These are phyloP conservation scores for Stylophora pistillata DNA, from an alignment of 64 coral and sea anemone species.

Conservation along the genomic window DNA sequence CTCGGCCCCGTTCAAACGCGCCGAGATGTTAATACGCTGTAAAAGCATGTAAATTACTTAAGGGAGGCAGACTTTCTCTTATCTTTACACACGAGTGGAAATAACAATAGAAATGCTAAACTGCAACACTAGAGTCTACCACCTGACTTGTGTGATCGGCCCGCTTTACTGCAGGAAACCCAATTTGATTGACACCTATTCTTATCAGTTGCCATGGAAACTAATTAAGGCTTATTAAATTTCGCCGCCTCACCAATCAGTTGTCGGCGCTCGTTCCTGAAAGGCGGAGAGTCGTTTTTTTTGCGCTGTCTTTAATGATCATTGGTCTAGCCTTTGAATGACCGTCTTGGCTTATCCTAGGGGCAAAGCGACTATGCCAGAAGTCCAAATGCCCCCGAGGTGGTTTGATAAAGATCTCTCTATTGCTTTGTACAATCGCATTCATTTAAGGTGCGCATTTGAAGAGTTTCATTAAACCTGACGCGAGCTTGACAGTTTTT, in stretches of 20 bases:
- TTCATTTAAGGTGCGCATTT: constrained; percentile 31
- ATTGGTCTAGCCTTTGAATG: constrained; percentile 52
- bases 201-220: constrained; percentile 54
- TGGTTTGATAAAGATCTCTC: neutral
- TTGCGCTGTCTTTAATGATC: constrained; percentile 46
- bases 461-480: constrained; percentile 62
- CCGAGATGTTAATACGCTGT: constrained; percentile 42
- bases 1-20: constrained; percentile 26
- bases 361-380: neutral
- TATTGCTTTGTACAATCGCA: neutral
- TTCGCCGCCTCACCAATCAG: constrained; percentile 77
- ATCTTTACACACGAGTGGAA: constrained; percentile 72
- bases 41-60: constrained; percentile 90
- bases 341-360: neutral
- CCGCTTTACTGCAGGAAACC: constrained; percentile 48
- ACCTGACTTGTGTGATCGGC: neutral
- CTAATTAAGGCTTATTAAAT: constrained; percentile 94
- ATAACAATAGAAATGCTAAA: constrained; percentile 65
- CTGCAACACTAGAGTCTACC: constrained; percentile 18
- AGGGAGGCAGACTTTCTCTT: constrained; percentile 59
- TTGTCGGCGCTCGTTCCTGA: neutral
- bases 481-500: constrained; percentile 64
- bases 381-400: neutral
- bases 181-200: constrained; percentile 74
- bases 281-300: constrained; percentile 74